Percentiles rank a stretch among this genome's conserved stretches.
These are phyloP conservation scores for Todus mexicanus DNA, from an alignment of 2,797 vertebrate genomes.

Conservation along the genomic window DNA sequence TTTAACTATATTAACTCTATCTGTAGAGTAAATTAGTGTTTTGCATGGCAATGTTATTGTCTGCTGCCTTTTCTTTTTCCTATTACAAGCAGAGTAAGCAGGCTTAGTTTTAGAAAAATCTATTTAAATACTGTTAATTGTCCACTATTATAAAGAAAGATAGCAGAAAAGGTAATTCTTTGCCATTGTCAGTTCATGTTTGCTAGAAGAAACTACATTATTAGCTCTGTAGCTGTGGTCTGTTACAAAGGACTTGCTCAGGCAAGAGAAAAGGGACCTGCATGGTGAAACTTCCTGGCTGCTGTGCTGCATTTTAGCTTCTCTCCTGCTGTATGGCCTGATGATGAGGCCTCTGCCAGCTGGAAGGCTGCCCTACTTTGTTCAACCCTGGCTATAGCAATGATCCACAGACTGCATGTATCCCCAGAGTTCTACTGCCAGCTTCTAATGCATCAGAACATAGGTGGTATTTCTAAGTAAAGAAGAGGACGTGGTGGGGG, in stretches of 20 bases:
- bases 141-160: background rate
- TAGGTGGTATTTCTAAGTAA: background rate
- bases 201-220: background rate
- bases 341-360: background rate
- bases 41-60: background rate
- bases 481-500: rapidly evolving
- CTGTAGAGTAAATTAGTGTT: background rate
- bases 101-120: background rate
- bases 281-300: background rate
- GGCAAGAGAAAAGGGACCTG: background rate
- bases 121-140: background rate
- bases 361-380: background rate
- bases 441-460: background rate
- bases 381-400: background rate
- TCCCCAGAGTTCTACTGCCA: background rate
- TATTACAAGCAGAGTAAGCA: background rate
- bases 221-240: background rate
- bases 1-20: background rate
- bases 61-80: background rate
- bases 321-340: background rate
- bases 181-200: background rate
- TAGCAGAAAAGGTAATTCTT: background rate
- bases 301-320: background rate
- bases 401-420: background rate
- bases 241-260: background rate